Evolutionary conservation across 2,888 invertebrate species (phyloP).

Genomic region (Cloeon dipterum): DNA sequence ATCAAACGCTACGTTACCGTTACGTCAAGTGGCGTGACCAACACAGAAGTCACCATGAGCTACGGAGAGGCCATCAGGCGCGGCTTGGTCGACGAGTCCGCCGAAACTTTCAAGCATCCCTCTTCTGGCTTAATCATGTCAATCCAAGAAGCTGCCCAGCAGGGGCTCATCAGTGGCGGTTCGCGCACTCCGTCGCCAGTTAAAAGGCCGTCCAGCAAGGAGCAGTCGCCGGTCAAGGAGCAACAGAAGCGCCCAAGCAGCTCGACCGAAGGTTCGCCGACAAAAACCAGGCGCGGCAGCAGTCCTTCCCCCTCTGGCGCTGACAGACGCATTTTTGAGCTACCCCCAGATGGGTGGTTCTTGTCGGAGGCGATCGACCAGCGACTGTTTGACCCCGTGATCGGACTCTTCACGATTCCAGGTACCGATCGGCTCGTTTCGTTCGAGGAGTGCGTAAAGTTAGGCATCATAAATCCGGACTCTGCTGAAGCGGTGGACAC

Average conservation of each 20-base stretch:
- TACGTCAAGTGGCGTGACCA: conserved; percentile 32
- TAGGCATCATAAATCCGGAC: conserved; percentile 62
- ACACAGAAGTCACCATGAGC: conserved; percentile 23
- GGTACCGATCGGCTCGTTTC: conserved; percentile 64
- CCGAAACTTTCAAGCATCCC: not conserved
- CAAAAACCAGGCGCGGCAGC: not conserved
- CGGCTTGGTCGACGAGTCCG: conserved; percentile 45
- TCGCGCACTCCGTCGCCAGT: not conserved
- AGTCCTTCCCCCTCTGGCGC: conserved; percentile 13
- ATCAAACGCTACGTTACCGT: conserved; percentile 62
- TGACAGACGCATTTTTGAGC: conserved; percentile 47
- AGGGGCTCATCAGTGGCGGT: not conserved
- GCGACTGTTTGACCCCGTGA: conserved; percentile 56
- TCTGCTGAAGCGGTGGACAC: conserved; percentile 68
- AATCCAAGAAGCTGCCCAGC: not conserved
- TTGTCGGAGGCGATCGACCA: conserved; percentile 63
- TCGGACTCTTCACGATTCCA: conserved; percentile 66
- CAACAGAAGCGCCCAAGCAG: not conserved
- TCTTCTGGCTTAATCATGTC: not conserved
- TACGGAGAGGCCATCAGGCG: conserved; percentile 53
- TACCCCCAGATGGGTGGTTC: conserved; percentile 66
- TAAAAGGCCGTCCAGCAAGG: not conserved
- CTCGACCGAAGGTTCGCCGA: not conserved
- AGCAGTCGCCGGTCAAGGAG: not conserved
- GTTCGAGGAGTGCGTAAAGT: conserved; percentile 66